phyloP scores from a whole-genome alignment of 1,140 invertebrate species.

The Zaprionus kolodkinae region DNA sequence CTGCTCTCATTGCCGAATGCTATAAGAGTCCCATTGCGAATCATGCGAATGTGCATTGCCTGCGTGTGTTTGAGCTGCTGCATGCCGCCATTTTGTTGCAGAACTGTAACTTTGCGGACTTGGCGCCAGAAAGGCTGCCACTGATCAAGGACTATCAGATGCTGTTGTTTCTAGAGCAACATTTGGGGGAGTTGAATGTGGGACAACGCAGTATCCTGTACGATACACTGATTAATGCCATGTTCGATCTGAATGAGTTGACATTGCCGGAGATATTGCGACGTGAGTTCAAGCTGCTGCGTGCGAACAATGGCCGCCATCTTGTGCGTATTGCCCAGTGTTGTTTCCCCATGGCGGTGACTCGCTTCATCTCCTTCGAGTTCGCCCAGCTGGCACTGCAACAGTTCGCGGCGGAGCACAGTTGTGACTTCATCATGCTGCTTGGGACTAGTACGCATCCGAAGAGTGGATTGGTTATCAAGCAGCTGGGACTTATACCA shows the following conservation, averaged over 20 bases:
- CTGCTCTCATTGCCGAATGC: conserved; percentile 85
- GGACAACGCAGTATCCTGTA: conserved; percentile 83
- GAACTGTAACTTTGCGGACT: conserved; percentile 87
- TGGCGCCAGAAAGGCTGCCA: conserved; percentile 86
- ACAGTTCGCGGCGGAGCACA: conserved; percentile 84
- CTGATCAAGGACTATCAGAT: conserved; percentile 64
- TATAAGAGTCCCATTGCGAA: conserved; percentile 58
- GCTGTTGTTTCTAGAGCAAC: conserved; percentile 73
- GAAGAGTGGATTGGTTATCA: conserved; percentile 7
- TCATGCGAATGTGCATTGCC: conserved; percentile 30
- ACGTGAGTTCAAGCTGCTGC: conserved; percentile 85
- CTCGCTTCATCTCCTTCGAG: conserved; percentile 85
- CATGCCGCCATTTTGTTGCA: conserved; percentile 89
- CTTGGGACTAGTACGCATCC: conserved; percentile 83
- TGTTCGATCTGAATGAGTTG: conserved; percentile 86
- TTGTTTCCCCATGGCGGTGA: conserved; percentile 86
- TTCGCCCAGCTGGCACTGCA: conserved; percentile 82
- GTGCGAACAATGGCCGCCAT: conserved; percentile 86
- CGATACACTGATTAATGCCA: conserved; percentile 85
- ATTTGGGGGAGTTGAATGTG: conserved; percentile 76
- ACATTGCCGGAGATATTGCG: conserved; percentile 69
- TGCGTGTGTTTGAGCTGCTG: conserved; percentile 73
- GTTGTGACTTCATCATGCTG: conserved; percentile 83
- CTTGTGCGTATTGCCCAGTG: conserved; percentile 84
- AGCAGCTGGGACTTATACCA: conserved; percentile 41